Evolutionary conservation across 2,113 vertebrate species (phyloP).

Genomic region (Arothron firmamentum): DNA sequence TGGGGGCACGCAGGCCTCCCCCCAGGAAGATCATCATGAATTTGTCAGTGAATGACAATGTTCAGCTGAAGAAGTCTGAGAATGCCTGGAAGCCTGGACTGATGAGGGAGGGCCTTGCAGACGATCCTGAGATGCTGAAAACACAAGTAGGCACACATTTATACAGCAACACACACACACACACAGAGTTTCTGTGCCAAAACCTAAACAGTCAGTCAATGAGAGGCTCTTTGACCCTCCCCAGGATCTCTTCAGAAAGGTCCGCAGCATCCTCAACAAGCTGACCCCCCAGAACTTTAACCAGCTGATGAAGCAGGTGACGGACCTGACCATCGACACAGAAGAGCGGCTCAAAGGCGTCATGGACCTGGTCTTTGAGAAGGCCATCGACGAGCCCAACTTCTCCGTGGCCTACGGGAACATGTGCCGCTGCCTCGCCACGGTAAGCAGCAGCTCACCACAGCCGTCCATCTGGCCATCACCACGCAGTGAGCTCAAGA

Average conservation of each 20-base stretch:
- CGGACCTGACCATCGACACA: conserved; percentile 92
- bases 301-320: conserved; percentile 97
- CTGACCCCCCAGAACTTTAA: conserved; percentile 98
- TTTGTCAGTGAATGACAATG: conserved; percentile 86
- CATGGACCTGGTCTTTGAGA: conserved; percentile 98
- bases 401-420: conserved; percentile 97
- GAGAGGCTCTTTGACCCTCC: not conserved
- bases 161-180: not conserved
- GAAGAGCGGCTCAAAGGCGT: conserved; percentile 96
- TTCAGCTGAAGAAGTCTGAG: conserved; percentile 91
- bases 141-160: conserved; percentile 78
- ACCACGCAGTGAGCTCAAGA: not conserved
- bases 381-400: conserved; percentile 94
- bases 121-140: conserved; percentile 80
- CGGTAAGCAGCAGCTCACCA: conserved; percentile 71
- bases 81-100: conserved; percentile 93
- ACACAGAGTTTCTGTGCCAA: no score
- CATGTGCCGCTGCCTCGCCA: conserved; percentile 95
- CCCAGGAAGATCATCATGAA: conserved; percentile 94
- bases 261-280: conserved; percentile 97
- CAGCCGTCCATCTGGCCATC: no score
- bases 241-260: conserved; percentile 94
- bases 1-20: conserved; percentile 81
- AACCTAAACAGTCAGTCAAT: no score
- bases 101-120: conserved; percentile 78